phyloP scores from a whole-genome alignment of 2,797 vertebrate genomes.

The Melanotaenia trifasciata region DNA sequence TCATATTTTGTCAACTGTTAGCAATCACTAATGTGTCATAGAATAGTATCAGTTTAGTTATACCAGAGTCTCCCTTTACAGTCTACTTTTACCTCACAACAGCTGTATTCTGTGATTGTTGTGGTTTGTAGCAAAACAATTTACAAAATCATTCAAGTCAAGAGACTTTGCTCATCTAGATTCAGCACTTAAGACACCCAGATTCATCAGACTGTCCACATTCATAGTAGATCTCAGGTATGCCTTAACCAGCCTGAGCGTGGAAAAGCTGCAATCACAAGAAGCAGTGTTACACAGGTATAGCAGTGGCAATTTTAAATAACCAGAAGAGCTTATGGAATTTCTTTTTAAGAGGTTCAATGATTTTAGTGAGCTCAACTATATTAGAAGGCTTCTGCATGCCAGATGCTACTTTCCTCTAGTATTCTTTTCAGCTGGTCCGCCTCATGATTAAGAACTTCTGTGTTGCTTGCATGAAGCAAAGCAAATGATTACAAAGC shows the following conservation, averaged over 20 bases:
- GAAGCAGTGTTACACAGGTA: too few relatives aligned
- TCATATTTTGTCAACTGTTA: too few relatives aligned
- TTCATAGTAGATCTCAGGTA: too few relatives aligned
- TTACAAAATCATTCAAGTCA: not conserved
- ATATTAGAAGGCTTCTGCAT: not conserved
- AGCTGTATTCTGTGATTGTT: not conserved
- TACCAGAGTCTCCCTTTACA: too few relatives aligned
- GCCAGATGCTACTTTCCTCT: not conserved
- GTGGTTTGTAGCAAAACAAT: not conserved
- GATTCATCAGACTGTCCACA: not conserved
- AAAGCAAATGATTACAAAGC: not conserved
- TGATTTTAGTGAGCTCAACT: not conserved
- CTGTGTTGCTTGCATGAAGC: not conserved
- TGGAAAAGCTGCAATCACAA: too few relatives aligned
- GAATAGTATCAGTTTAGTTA: too few relatives aligned
- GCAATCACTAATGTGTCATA: too few relatives aligned
- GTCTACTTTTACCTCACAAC: too few relatives aligned
- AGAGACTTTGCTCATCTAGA: not conserved
- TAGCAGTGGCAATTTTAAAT: too few relatives aligned
- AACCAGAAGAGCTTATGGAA: too few relatives aligned
- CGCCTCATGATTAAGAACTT: not conserved
- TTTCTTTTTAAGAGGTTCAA: not conserved
- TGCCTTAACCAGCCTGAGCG: too few relatives aligned
- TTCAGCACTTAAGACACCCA: constrained; percentile 1
- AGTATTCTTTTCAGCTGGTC: not conserved